Conservation (phyloP, 2,888 invertebrate genomes). For the Lissonota sp. region DNA sequence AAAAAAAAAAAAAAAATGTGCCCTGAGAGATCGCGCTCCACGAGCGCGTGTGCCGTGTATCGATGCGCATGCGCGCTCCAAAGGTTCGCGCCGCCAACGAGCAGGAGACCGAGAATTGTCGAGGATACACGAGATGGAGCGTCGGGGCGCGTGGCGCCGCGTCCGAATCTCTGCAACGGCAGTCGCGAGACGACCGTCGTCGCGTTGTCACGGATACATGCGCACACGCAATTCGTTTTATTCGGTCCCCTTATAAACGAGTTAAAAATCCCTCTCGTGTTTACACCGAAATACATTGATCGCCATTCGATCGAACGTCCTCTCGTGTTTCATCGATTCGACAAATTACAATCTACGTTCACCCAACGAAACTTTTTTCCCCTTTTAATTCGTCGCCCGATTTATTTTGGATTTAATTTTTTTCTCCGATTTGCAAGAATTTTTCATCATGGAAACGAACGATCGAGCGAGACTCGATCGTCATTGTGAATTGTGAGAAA, state of each 20-base stretch:
- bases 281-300: neutral
- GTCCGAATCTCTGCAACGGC: constrained; percentile 77
- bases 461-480: constrained; percentile 20
- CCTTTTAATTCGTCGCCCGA: neutral
- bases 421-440: neutral
- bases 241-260: neutral
- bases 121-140: constrained; percentile 73
- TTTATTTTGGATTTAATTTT: too few relatives aligned
- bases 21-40: neutral
- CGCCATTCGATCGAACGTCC: neutral
- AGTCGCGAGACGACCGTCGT: constrained; percentile 81
- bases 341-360: neutral
- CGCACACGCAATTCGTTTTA: constrained; percentile 24
- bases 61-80: constrained; percentile 58
- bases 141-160: constrained; percentile 81
- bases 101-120: constrained; percentile 62
- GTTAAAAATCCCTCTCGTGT: neutral
- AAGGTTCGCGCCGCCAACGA: constrained; percentile 45
- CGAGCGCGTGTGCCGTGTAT: constrained; percentile 55
- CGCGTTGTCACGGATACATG: constrained; percentile 72
- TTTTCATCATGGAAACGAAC: constrained; percentile 45
- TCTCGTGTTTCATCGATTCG: neutral
- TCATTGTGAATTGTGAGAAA: constrained; percentile 28
- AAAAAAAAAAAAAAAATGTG: too few relatives aligned
- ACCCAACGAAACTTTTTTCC: neutral